A percentile compares a stretch with the other conserved stretches of the same genome.
These are phyloP conservation scores for Drosophila trichaetosa DNA, from an alignment of 2,888 invertebrate genomes.

Conservation along the genomic window DNA sequence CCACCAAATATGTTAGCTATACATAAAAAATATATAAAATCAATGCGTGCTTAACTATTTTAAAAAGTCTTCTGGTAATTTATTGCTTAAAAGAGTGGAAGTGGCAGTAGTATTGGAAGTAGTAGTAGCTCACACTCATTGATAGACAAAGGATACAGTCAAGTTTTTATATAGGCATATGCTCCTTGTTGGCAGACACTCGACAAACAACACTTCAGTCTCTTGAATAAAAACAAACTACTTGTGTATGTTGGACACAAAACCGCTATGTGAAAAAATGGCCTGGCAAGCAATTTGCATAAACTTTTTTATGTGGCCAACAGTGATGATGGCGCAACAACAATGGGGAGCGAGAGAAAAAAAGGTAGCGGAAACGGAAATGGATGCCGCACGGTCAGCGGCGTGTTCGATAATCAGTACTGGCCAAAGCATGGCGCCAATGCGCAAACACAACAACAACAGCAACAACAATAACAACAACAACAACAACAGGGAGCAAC, in stretches of 20 bases:
- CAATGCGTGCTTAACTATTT: neutral
- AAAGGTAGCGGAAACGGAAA: slow-evolving; percentile 68
- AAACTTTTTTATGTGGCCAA: slow-evolving; percentile 59
- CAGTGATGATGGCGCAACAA: slow-evolving; percentile 26
- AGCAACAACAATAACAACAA: slow-evolving; percentile 21
- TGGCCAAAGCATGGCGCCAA: slow-evolving; percentile 57
- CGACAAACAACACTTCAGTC: slow-evolving; percentile 27
- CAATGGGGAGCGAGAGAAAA: slow-evolving; percentile 27
- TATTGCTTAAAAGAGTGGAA: neutral
- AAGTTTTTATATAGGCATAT: neutral
- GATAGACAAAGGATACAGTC: neutral
- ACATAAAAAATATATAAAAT: neutral
- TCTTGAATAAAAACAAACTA: slow-evolving; percentile 43
- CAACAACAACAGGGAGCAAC: slow-evolving; percentile 11
- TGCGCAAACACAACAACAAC: slow-evolving; percentile 42
- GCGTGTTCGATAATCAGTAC: slow-evolving; percentile 48
- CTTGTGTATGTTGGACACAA: slow-evolving; percentile 27
- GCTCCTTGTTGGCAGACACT: slow-evolving; percentile 24
- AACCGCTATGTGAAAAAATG: slow-evolving; percentile 11
- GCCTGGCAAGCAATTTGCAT: slow-evolving; percentile 58
- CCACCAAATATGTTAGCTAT: neutral
- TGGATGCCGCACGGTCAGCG: slow-evolving; percentile 72
- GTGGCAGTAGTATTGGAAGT: neutral
- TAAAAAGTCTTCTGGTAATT: neutral
- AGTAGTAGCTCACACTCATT: neutral